Evolutionary conservation across 2,797 vertebrate genomes (phyloP), one percentile per base, ranked within the genome.

Genomic region (Acipenser transmontanus): DNA sequence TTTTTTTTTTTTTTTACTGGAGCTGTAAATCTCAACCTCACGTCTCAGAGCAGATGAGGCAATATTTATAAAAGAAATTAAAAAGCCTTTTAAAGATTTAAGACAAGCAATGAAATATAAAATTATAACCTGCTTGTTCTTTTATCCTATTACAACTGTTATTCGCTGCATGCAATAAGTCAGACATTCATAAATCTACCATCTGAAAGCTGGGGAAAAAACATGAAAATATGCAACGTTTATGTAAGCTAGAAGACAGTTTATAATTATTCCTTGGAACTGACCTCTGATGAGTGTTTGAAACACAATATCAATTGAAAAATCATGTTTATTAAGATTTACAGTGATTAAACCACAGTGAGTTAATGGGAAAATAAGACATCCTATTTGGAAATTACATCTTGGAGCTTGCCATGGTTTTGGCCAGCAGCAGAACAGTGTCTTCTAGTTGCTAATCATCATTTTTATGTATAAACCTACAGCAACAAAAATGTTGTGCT

Each of bases 331-430:
- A 3, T 63, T 65, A 12, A 13, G 9, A 3, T 34, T 61, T 6
- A 47, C 68, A 64, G 59, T 34, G 68, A 70, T 70, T 69, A 62
- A 60, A 66, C 67, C 69, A 75, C 68, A 20, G 65, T 63, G 67
- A 69, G 59, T 51, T 61, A 74, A 74, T 66, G 69, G 70, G 65
- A 72, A 72, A 72, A 59, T 62, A 57, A 54, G 67, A 74, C 54
- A 69, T 68, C 63, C 52, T 56, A 63, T 70, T 69, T 67, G 66
- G 64, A 68, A 69, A 67, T 70, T 62, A 65, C 64, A 63, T 68
- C 63, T 68, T 49, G 17, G 34, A 52, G 67, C 66, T 64, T 72
- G 72, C 68, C 62, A 9, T 68, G 64, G 64, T 34, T 34, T 34
- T 4, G 34, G 34, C 34, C 2, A 34, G 34, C 34, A 34, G 34